phyloP scores from a whole-genome alignment of 2,113 vertebrate genomes.

The Chloebia gouldiae region DNA sequence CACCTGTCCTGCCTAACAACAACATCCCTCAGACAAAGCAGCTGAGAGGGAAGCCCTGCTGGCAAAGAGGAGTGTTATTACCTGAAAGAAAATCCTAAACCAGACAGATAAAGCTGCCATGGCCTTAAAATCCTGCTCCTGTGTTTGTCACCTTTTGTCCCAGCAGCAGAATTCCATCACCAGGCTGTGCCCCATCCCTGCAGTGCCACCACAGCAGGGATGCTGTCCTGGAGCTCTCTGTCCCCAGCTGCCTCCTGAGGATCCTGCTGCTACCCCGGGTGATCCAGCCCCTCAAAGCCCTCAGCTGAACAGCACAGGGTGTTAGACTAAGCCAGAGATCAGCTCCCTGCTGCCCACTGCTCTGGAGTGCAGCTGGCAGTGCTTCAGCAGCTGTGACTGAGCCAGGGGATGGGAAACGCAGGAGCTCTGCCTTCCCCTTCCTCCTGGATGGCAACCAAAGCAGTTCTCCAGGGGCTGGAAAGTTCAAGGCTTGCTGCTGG shows the following conservation, averaged over 20 bases:
- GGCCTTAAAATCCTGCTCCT: neutral
- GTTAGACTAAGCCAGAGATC: neutral
- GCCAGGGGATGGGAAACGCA: neutral
- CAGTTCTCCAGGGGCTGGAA: neutral
- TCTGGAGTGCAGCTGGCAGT: neutral
- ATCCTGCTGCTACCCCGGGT: neutral
- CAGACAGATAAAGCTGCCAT: neutral
- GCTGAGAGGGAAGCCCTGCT: neutral
- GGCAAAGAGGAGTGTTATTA: rapidly evolving
- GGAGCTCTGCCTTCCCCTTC: neutral
- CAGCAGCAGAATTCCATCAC: neutral
- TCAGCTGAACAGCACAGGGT: neutral
- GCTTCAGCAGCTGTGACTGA: neutral
- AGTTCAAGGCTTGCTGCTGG: neutral
- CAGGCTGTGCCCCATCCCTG: neutral
- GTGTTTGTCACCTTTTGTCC: neutral
- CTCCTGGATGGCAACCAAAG: neutral
- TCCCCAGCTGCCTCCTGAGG: neutral
- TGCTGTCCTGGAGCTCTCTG: neutral
- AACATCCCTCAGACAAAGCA: neutral
- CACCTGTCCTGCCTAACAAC: neutral
- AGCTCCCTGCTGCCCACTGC: neutral
- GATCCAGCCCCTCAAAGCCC: neutral
- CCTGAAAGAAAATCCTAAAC: neutral
- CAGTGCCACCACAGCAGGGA: neutral